phyloP scores from a whole-genome alignment of 2,113 vertebrate genomes.

The Marmota monax region DNA sequence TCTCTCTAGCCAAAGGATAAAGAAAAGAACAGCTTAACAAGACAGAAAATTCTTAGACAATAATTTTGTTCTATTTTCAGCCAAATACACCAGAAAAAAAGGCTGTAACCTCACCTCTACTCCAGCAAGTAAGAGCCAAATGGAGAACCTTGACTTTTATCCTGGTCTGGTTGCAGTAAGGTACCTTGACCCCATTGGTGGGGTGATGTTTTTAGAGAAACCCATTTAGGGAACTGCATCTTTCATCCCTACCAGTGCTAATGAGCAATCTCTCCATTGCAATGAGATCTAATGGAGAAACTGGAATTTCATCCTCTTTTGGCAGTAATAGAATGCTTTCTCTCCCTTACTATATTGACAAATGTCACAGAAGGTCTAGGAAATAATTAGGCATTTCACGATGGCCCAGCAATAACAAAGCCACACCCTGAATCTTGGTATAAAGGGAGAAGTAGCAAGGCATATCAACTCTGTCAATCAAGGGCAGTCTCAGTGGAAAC shows the following conservation, averaged over 20 bases:
- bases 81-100: neutral
- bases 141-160: neutral
- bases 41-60: neutral
- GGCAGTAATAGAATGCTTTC: neutral
- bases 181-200: no score
- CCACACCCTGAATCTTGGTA: neutral
- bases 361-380: neutral
- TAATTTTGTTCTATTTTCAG: neutral
- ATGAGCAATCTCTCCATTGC: neutral
- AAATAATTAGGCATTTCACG: neutral
- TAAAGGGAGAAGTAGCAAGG: neutral
- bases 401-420: neutral
- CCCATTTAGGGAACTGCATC: neutral
- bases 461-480: fast-evolving
- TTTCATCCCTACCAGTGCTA: neutral
- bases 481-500: neutral
- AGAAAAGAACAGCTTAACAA: neutral
- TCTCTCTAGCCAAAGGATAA: neutral
- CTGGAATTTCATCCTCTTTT: neutral
- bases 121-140: neutral
- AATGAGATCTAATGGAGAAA: neutral
- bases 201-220: neutral
- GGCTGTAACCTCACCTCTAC: fast-evolving
- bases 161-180: neutral
- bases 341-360: neutral